Conservation (phyloP, 2,113 vertebrate species). For the Phylloscopus whistleri region DNA sequence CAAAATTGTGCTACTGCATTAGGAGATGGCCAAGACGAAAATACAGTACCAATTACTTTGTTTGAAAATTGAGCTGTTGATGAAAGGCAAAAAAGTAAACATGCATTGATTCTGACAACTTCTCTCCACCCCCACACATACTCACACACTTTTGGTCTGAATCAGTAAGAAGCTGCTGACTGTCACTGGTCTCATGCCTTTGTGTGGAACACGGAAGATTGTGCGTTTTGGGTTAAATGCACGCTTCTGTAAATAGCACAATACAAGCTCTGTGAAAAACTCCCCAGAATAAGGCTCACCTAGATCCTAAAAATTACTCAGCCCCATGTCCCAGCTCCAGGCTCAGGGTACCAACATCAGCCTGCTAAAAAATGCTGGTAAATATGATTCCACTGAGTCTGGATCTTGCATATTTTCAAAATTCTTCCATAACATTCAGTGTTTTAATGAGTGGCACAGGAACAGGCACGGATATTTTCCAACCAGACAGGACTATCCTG, state of each 20-base stretch:
- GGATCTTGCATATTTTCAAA: neutral
- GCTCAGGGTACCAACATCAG: neutral
- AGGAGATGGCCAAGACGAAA: neutral
- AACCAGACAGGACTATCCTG: neutral
- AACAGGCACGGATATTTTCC: neutral
- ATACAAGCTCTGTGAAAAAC: neutral
- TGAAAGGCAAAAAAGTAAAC: neutral
- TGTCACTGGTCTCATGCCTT: neutral
- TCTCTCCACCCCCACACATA: neutral
- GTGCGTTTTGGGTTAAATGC: neutral
- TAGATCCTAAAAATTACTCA: neutral
- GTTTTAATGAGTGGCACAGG: neutral
- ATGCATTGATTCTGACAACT: neutral
- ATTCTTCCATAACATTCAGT: neutral
- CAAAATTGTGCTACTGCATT: neutral
- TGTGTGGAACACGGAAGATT: fast-evolving
- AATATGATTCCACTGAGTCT: neutral
- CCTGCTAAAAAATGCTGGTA: neutral
- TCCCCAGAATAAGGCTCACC: neutral
- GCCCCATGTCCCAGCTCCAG: neutral
- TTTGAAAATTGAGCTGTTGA: neutral
- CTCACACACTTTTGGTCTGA: neutral
- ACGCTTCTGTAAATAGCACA: neutral
- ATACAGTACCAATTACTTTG: neutral
- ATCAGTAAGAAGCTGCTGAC: neutral